A percentile compares a stretch with the other conserved stretches of the same genome.
phyloP scores from a whole-genome alignment of 2,888 invertebrate genomes.

The Xestia sexstrigata region DNA sequence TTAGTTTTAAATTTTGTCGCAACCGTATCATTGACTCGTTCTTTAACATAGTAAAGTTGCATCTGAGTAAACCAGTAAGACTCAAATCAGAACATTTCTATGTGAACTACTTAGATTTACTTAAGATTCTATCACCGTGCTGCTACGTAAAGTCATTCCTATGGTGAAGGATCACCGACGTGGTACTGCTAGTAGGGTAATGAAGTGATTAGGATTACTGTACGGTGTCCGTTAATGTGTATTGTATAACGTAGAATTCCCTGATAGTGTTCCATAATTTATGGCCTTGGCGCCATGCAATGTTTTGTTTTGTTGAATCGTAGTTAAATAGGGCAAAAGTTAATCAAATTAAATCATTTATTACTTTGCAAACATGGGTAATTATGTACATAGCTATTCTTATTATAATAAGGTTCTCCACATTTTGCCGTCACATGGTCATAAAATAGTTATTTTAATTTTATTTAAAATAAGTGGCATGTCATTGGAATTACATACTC shows the following conservation, averaged over 20 bases:
- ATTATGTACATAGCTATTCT: too few relatives aligned
- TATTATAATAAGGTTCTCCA: too few relatives aligned
- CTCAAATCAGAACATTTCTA: constrained; percentile 4
- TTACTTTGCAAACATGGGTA: too few relatives aligned
- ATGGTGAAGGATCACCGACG: not conserved
- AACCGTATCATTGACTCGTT: not conserved
- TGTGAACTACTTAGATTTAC: not conserved
- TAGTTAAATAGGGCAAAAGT: too few relatives aligned
- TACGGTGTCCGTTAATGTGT: not conserved
- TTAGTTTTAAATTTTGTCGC: too few relatives aligned
- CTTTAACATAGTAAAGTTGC: not conserved
- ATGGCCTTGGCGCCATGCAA: constrained; percentile 30
- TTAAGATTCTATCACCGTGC: constrained; percentile 32
- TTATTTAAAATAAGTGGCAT: too few relatives aligned
- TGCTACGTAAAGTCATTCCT: not conserved
- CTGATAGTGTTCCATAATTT: constrained; percentile 8
- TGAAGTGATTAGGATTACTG: constrained; percentile 46
- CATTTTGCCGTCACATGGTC: too few relatives aligned
- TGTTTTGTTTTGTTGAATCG: not conserved
- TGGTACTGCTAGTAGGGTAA: constrained; percentile 46
- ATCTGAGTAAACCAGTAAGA: too few relatives aligned
- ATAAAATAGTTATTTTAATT: too few relatives aligned
- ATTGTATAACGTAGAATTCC: constrained; percentile 46
- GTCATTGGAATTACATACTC: too few relatives aligned
- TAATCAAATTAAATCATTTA: too few relatives aligned